Evolutionary conservation across 2,888 invertebrate species (phyloP).

Genomic region (Neoaliturus tenellus): DNA sequence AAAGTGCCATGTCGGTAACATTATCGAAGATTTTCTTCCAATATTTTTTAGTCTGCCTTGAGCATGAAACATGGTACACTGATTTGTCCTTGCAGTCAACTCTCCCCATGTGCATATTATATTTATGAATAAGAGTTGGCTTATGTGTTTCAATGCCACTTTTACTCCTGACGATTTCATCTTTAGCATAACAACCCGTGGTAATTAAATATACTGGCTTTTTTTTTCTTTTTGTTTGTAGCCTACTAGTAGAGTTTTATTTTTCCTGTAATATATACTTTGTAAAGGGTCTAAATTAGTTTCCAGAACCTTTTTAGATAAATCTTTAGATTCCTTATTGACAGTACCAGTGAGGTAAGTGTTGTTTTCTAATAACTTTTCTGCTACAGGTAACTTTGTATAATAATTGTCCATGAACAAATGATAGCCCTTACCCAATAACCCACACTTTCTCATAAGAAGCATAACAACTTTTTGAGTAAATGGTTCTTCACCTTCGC

Average conservation of each 20-base stretch:
- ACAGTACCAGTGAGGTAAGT: slow-evolving; percentile 50
- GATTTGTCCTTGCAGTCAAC: slow-evolving; percentile 39
- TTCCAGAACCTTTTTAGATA: slow-evolving; percentile 41
- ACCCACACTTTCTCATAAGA: slow-evolving; percentile 14
- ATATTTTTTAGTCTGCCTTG: slow-evolving; percentile 39
- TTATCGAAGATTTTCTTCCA: slow-evolving; percentile 45
- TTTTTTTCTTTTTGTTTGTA: slow-evolving; percentile 47
- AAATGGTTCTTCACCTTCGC: neutral
- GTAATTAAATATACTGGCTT: slow-evolving; percentile 48
- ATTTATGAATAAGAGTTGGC: slow-evolving; percentile 48
- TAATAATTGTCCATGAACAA: slow-evolving; percentile 53
- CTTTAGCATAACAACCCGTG: slow-evolving; percentile 39
- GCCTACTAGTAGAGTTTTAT: slow-evolving; percentile 40
- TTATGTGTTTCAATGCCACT: slow-evolving; percentile 40
- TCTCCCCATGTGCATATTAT: slow-evolving; percentile 51
- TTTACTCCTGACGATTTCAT: slow-evolving; percentile 39
- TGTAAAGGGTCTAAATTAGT: neutral
- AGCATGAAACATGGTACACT: slow-evolving; percentile 26
- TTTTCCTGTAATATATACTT: slow-evolving; percentile 26
- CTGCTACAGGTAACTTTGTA: slow-evolving; percentile 38
- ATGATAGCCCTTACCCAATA: slow-evolving; percentile 48
- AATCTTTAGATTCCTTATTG: slow-evolving; percentile 51
- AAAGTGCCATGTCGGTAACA: neutral
- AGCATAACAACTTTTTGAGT: slow-evolving; percentile 45
- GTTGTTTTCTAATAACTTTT: slow-evolving; percentile 9